A percentile compares a stretch with the other conserved stretches of the same genome.
phyloP scores from a whole-genome alignment of 2,797 vertebrate genomes.

The Sphenodon punctatus region DNA sequence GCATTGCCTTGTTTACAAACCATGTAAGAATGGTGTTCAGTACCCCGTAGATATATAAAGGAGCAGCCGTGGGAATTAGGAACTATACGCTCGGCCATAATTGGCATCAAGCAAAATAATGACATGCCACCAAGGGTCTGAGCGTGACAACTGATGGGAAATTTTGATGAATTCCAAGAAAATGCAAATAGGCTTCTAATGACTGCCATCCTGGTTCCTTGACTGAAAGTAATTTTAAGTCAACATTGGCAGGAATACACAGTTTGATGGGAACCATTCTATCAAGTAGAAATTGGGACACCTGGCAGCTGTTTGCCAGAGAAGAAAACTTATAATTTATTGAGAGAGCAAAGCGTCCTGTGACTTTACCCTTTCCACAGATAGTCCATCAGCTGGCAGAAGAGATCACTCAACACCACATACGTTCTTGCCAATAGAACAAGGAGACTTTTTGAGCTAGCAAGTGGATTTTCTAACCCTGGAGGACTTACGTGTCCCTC shows the following conservation, averaged over 20 bases:
- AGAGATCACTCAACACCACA: not conserved
- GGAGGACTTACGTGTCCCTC: no score
- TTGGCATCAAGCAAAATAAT: not conserved
- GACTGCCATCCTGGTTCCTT: not conserved
- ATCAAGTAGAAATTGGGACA: not conserved
- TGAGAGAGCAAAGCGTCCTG: no score
- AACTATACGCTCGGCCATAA: not conserved
- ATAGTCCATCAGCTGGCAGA: not conserved
- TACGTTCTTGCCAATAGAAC: no score
- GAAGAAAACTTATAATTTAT: no score
- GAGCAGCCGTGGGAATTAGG: not conserved
- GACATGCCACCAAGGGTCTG: not conserved
- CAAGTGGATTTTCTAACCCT: no score
- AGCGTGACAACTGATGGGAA: not conserved
- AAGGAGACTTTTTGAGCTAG: no score
- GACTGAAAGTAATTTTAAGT: not conserved
- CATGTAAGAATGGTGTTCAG: not conserved
- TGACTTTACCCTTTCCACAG: not conserved
- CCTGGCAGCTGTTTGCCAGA: no score
- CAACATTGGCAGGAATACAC: not conserved
- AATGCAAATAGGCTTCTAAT: not conserved
- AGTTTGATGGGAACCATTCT: not conserved
- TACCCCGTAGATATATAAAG: not conserved
- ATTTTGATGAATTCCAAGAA: not conserved
- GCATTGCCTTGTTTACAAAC: not conserved